Percentiles rank a stretch among this genome's conserved stretches.
These are phyloP conservation scores for Isotomurus palustris DNA, from an alignment of 2,888 invertebrate species.

Conservation along the genomic window DNA sequence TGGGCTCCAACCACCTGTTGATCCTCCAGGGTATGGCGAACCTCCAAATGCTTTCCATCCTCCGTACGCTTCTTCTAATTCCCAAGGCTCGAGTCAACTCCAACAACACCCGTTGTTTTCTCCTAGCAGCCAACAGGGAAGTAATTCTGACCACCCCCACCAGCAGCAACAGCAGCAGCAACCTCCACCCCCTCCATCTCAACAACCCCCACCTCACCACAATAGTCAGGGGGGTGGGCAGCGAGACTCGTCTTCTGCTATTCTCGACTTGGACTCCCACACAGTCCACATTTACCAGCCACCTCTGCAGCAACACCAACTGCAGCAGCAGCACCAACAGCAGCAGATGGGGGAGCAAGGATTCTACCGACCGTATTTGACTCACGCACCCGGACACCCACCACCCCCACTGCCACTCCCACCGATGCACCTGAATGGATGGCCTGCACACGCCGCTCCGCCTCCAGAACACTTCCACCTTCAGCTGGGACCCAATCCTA, in stretches of 20 bases:
- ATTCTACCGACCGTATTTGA: constrained; percentile 44
- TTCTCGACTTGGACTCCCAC: constrained; percentile 81
- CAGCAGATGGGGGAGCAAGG: constrained; percentile 22
- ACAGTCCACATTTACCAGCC: constrained; percentile 69
- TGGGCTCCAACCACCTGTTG: constrained; percentile 47
- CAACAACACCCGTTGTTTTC: constrained; percentile 7
- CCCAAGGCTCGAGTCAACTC: constrained; percentile 20
- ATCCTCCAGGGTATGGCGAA: no score
- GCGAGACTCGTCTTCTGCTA: constrained; percentile 60
- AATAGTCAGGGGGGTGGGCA: constrained; percentile 48
- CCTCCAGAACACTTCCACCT: constrained; percentile 7
- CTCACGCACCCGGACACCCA: constrained; percentile 28
- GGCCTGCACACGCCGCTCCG: constrained; percentile 17
- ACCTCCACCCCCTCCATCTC: constrained; percentile 38
- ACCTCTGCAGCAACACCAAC: constrained; percentile 27
- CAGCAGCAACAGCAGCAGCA: constrained; percentile 49
- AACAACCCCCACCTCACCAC: no score
- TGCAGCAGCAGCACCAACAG: constrained; percentile 15
- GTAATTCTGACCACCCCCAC: constrained; percentile 47
- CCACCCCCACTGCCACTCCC: constrained; percentile 32
- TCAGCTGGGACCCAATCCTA: constrained; percentile 12
- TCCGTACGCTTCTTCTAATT: constrained; percentile 24
- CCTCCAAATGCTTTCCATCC: constrained; percentile 24
- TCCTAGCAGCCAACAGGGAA: background rate
- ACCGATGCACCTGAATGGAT: constrained; percentile 36